Percentiles rank a stretch among this genome's conserved stretches.
Evolutionary conservation across 1,140 invertebrate genomes (phyloP).

Genomic region (Spodoptera litura): DNA sequence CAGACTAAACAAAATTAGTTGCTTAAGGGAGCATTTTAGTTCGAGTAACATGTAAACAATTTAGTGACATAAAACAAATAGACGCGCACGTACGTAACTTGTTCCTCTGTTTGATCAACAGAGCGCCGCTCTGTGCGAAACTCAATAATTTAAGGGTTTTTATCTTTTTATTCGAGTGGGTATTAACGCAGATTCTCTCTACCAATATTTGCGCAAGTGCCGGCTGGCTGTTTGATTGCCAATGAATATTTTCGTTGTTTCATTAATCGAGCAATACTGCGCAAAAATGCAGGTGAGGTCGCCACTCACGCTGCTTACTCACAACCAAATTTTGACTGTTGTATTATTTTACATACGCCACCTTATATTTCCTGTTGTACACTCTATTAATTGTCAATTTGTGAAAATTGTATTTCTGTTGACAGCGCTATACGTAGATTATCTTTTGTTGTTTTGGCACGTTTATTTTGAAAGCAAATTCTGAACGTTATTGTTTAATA

Average conservation of each 20-base stretch:
- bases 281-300: constrained; percentile 48
- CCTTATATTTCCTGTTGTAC: constrained; percentile 54
- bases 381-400: constrained; percentile 55
- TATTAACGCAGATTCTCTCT: constrained; percentile 57
- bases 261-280: constrained; percentile 52
- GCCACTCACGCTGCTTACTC: constrained; percentile 43
- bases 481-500: constrained; percentile 59
- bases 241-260: constrained; percentile 57
- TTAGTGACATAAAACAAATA: constrained; percentile 55
- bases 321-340: constrained; percentile 45
- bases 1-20: constrained; percentile 44
- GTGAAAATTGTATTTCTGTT: constrained; percentile 57
- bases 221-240: constrained; percentile 51
- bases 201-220: constrained; percentile 55
- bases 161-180: constrained; percentile 50
- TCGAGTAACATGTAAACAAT: constrained; percentile 52
- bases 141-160: constrained; percentile 52
- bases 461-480: constrained; percentile 57
- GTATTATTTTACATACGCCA: constrained; percentile 47
- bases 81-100: constrained; percentile 25
- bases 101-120: constrained; percentile 47
- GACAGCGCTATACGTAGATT: constrained; percentile 50
- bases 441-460: constrained; percentile 53
- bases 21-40: constrained; percentile 40
- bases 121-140: constrained; percentile 40